Evolutionary conservation across 1,140 invertebrate genomes (phyloP), one percentile per base, ranked within the genome.

Genomic region (Leptoteleia sp.): DNA sequence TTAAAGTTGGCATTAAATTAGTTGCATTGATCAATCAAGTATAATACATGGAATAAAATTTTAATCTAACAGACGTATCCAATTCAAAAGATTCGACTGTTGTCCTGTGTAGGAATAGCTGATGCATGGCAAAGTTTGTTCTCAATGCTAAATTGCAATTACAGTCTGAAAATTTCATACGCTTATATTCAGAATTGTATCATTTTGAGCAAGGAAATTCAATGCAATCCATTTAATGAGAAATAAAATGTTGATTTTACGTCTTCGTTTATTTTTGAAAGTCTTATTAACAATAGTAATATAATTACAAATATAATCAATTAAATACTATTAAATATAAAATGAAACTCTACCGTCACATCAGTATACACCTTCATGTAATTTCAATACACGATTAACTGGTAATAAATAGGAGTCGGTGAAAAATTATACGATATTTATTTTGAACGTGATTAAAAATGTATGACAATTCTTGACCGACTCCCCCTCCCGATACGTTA

Each of bases 391-490:
- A 7, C 27, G 27, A 29, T 29, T 4, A 29, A 47, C 17, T 52
- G 31, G 11, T 29, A 43, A 43, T 43, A 22, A 61, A 33, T 15
- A 7, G 17, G n/a, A 65, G 47, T 52, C 61, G 61, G 38, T 43
- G 3, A 65, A 52, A 35, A 54, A 65, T 65, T 27, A 13, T 64
- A 33, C 12, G 8, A 25, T 27, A 9, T 11, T 50, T 5, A 50
- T 0, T 0, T 4, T 6, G n/a, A 42, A 31, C 13, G 15, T 5
- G 13, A 33, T 27, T 19, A 50, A 50, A 45, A 31, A 57, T 4
- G 17, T 8, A 3, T 12, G 38, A 43, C 35, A 52, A 65, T 65
- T 65, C 9, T 43, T 52, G 25, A 65, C 48, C 48, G 61, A 54
- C 47, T 67, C 13, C 22, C 4, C 22, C 4, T 48, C 7, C 25